phyloP scores from a whole-genome alignment of 2,888 invertebrate species.

The Dorcus parallelipipedus region DNA sequence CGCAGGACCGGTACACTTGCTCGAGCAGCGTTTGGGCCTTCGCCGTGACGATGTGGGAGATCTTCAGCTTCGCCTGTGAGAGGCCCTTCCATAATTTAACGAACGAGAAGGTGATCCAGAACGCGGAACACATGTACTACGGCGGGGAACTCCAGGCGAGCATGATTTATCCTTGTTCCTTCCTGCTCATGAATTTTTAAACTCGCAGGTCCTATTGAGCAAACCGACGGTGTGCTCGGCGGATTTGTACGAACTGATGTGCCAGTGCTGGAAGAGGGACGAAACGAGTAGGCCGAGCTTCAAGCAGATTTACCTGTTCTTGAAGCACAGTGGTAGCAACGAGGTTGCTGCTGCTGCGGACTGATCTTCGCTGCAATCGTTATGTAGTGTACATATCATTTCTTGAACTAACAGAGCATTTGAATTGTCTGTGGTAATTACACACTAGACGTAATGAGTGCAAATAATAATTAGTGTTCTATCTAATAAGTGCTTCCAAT shows the following conservation, averaged over 20 bases:
- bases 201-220: conserved; percentile 55
- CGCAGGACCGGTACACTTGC: conserved; percentile 61
- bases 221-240: conserved; percentile 73
- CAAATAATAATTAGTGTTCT: conserved; percentile 15
- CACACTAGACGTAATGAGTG: conserved; percentile 12
- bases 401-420: conserved; percentile 10
- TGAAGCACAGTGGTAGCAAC: conserved; percentile 61
- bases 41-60: conserved; percentile 64
- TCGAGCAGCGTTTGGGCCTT: conserved; percentile 63
- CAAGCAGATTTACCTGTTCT: conserved; percentile 65
- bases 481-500: conserved; percentile 23
- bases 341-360: conserved; percentile 51
- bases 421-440: conserved; percentile 14
- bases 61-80: conserved; percentile 58
- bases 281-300: conserved; percentile 59
- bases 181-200: not conserved
- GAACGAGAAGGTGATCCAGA: conserved; percentile 61
- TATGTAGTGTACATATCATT: conserved; percentile 26
- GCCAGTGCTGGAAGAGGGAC: conserved; percentile 64
- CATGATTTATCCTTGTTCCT: not conserved
- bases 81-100: conserved; percentile 59
- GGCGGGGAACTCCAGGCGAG: conserved; percentile 59
- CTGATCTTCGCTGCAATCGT: conserved; percentile 30
- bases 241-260: conserved; percentile 73
- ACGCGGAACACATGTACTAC: conserved; percentile 64